These are phyloP conservation scores for Paedocypris micromegethes DNA, from an alignment of 2,797 vertebrate species.

Conservation along the genomic window DNA sequence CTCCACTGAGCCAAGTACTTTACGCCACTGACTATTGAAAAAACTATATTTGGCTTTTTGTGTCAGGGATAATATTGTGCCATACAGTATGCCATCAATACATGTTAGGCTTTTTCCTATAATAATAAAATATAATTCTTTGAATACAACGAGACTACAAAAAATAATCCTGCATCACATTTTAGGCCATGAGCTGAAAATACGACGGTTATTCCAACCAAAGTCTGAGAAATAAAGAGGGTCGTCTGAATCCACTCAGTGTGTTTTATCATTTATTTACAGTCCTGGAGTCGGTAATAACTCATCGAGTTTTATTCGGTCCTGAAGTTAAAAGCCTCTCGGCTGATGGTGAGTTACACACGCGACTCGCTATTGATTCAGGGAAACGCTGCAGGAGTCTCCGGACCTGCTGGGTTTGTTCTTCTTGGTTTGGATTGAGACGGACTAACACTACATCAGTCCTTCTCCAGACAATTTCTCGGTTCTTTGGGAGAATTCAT, in stretches of 20 bases:
- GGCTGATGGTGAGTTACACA: conserved; percentile 25
- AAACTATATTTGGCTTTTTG: too few species aligned
- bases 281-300: conserved; percentile 36
- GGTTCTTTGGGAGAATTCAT: too few species aligned
- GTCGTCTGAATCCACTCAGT: conserved; percentile 14
- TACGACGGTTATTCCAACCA: conserved; percentile 2
- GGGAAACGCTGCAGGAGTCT: conserved; percentile 38
- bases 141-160: too few species aligned
- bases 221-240: conserved; percentile 2
- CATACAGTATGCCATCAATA: too few species aligned
- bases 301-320: conserved; percentile 39
- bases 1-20: too few species aligned
- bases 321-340: conserved; percentile 44
- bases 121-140: too few species aligned
- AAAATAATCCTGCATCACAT: too few species aligned
- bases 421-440: neutral
- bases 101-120: too few species aligned
- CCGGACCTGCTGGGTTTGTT: conserved; percentile 22
- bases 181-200: neutral
- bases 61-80: too few species aligned
- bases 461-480: too few species aligned
- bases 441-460: too few species aligned
- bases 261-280: conserved; percentile 32
- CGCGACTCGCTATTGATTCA: conserved; percentile 38
- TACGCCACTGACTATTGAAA: too few species aligned